Base-by-base conservation (phyloP, 2,797 vertebrate genomes). In the Lutra lutra region DNA sequence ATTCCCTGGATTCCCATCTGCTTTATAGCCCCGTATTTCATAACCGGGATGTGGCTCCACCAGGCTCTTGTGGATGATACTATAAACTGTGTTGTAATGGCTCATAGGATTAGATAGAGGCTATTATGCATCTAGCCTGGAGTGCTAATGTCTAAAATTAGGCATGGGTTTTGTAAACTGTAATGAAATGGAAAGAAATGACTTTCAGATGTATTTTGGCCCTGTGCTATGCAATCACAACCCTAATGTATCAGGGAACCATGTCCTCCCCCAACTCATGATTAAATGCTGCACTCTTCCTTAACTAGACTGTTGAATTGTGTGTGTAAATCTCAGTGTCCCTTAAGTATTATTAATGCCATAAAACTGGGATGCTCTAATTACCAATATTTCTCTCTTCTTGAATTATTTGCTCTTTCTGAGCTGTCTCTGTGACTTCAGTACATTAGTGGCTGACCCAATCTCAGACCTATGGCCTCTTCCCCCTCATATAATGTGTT, bases 101-200 rank as follows among this genome's bases (percentile, higher is more conserved):
- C 88, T 97, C 94, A 93, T 97, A 97, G 95, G 96, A 97, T 97
- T 96, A 98, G 97, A 97, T 95, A 97, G 95, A 98, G 92, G 93
- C 89, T 70, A 72, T 98, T 98, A 95, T 97, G 96, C 80, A 95
- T 92, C 86, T 91, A 97, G 91, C 84, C 95, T 98, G 88, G 86
- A 97, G 82, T 97, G 89, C 86, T 98, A 98, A 97, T 97, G 94
- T 89, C 86, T 97, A 93, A 97, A 97, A 97, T 97, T 98, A 98
- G 94, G 95, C 14, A 4, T 89, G 62, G 88, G 94, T 98, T 98
- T 97, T 98, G 93, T 97, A 98, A 98, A 98, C 68, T 93, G 79
- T 95, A 98, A 98, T 97, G 92, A 98, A 98, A 98, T 90, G 35
- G 35, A 73, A 68, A 98, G 94, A 97, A 98, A 98, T 89, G 93